Conservation (phyloP, 2,113 vertebrate species). For the Amphilophus citrinellus region DNA sequence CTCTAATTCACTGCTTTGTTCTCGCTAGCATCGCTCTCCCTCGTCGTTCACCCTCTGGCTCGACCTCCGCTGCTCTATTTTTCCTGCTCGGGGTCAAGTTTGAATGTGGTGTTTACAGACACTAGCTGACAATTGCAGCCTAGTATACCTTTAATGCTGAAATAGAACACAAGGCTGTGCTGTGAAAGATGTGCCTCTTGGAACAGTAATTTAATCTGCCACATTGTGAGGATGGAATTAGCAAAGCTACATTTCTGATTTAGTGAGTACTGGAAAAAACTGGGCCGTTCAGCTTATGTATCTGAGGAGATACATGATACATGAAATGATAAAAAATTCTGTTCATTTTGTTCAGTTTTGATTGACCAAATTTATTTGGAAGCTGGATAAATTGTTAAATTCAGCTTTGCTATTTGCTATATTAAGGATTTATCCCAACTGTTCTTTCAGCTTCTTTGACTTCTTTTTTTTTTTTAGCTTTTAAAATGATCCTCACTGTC, state of each 20-base stretch:
- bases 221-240: background rate
- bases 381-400: background rate
- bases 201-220: constrained; percentile 16
- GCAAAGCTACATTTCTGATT: background rate
- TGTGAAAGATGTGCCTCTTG: background rate
- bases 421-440: background rate
- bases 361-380: background rate
- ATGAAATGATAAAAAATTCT: background rate
- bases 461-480: background rate
- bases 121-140: background rate
- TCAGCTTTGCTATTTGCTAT: background rate
- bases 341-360: background rate
- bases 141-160: background rate
- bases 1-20: background rate
- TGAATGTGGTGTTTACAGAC: background rate
- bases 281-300: background rate
- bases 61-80: background rate
- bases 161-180: background rate
- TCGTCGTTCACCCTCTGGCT: background rate
- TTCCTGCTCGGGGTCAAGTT: constrained; percentile 3
- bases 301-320: background rate
- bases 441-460: background rate
- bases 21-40: background rate
- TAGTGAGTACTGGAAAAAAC: background rate
- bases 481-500: background rate